A percentile compares a stretch with the other conserved stretches of the same genome.
Conservation (phyloP, 2,888 invertebrate genomes). For the Cactoblastis cactorum region DNA sequence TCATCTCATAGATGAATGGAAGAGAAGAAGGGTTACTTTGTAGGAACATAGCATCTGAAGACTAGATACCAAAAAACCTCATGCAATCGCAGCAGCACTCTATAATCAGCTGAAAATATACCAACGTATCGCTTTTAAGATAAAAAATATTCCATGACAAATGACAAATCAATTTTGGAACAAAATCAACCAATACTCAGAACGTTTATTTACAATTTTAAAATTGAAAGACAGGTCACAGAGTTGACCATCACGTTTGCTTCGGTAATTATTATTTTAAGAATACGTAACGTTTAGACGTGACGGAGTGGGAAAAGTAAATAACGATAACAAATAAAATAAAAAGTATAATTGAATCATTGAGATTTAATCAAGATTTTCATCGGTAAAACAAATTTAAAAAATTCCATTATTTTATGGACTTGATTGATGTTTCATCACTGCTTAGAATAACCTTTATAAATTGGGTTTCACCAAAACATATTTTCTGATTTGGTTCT, state of each 20-base stretch:
- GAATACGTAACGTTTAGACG: not conserved
- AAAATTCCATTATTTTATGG: too few species aligned
- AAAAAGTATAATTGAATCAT: not conserved
- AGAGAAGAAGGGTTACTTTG: too few species aligned
- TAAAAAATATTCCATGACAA: not conserved
- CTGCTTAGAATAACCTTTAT: not conserved
- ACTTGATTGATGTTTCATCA: not conserved
- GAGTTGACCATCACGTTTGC: not conserved
- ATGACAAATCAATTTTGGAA: not conserved
- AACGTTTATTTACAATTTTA: not conserved
- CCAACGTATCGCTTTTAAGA: too few species aligned
- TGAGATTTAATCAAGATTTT: not conserved
- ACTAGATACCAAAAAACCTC: too few species aligned
- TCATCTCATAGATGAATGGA: too few species aligned
- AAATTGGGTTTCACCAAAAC: too few species aligned
- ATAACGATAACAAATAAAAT: not conserved
- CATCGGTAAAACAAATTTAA: not conserved
- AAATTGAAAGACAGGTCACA: not conserved
- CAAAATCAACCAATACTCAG: not conserved
- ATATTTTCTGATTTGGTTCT: too few species aligned
- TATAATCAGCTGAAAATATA: too few species aligned
- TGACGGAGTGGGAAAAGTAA: not conserved
- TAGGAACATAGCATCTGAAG: too few species aligned
- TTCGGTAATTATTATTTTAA: not conserved
- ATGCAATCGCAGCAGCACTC: too few species aligned